These are phyloP conservation scores for Toxostoma redivivum DNA, from an alignment of 2,113 vertebrate genomes.

Conservation along the genomic window DNA sequence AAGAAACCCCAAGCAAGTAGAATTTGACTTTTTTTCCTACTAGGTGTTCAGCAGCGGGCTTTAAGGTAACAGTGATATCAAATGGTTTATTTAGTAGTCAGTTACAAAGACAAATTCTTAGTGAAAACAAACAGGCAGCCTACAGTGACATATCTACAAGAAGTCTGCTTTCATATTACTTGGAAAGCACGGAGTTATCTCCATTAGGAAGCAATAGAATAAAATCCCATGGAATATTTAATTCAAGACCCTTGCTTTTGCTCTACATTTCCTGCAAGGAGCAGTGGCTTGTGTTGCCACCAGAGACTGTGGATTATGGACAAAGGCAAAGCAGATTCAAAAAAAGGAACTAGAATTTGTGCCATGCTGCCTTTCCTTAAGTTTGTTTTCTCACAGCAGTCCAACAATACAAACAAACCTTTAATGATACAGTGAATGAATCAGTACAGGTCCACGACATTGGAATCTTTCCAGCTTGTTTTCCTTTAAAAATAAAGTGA, in stretches of 20 bases:
- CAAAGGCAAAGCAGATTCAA: neutral
- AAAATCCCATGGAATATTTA: neutral
- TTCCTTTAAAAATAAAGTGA: neutral
- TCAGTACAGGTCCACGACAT: neutral
- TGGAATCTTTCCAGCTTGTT: neutral
- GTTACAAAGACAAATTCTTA: neutral
- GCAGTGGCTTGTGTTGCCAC: neutral
- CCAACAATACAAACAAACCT: neutral
- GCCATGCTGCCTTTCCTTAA: neutral
- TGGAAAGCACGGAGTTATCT: neutral
- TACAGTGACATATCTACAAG: neutral
- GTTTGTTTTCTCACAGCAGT: neutral
- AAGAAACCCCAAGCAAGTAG: neutral
- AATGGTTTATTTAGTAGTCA: neutral
- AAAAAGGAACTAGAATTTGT: neutral
- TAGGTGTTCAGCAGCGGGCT: neutral
- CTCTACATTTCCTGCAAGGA: conserved; percentile 5
- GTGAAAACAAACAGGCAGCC: neutral
- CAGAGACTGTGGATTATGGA: neutral
- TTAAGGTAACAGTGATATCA: neutral
- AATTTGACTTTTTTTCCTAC: neutral
- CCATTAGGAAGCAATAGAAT: neutral
- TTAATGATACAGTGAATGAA: neutral
- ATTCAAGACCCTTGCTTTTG: neutral
- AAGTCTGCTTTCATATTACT: neutral